phyloP scores from a whole-genome alignment of 2,113 vertebrate genomes.

The Casuarius casuarius region DNA sequence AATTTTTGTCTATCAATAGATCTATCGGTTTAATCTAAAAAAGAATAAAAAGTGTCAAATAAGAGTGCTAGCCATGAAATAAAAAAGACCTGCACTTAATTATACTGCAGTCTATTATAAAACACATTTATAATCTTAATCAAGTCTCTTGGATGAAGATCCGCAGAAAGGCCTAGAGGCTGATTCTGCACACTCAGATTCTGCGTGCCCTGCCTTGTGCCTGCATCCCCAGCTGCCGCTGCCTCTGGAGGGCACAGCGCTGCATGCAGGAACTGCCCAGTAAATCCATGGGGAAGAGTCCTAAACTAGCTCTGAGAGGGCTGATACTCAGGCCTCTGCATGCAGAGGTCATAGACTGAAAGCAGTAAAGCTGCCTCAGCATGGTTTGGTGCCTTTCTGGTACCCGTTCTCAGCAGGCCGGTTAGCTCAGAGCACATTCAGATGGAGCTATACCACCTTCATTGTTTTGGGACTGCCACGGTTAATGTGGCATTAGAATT shows the following conservation, averaged over 20 bases:
- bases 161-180: neutral
- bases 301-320: neutral
- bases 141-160: neutral
- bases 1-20: neutral
- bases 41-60: neutral
- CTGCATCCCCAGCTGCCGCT: neutral
- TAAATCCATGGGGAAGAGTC: neutral
- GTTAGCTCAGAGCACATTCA: neutral
- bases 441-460: neutral
- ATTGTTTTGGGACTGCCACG: neutral
- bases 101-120: neutral
- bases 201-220: neutral
- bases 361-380: neutral
- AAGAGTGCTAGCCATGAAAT: neutral
- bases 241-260: neutral
- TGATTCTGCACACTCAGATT: neutral
- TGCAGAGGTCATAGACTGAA: neutral
- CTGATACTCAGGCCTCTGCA: neutral
- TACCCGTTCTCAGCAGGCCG: neutral
- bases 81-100: neutral
- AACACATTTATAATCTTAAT: neutral
- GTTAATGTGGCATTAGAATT: neutral
- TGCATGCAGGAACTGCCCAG: neutral
- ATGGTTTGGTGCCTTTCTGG: fast-evolving
- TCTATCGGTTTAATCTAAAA: neutral